Evolutionary conservation across 2,797 vertebrate genomes (phyloP), one percentile per base, ranked within the genome.

Genomic region (Gallinago nigripennis): DNA sequence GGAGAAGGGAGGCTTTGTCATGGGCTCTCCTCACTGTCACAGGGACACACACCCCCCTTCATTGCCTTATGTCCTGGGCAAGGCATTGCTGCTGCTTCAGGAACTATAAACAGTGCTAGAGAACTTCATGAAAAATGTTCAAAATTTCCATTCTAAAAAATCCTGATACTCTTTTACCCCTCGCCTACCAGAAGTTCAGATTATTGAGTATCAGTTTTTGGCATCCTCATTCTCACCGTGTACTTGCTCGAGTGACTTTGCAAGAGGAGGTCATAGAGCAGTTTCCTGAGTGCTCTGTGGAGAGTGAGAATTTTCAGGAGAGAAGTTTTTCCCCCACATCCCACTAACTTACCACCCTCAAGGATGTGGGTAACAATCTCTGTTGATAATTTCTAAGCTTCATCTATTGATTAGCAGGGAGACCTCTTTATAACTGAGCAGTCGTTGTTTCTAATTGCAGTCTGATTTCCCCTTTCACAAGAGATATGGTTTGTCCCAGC

Each of bases 141-240:
- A 75, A 33, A 58, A 60, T 86, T 16, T 61, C 16, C 3, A 3
- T 83, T 70, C 11, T 78, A 14, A 83, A 86, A 86, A n/a, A 35
- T 53, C 4, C 6, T 8, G 2, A 28, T 37, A n/a, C 10, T 86
- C 31, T 51, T 15, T 11, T 71, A 17, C 21, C 57, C 6, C 7
- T 54, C 14, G 18, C 19, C 25, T 82, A 25, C 1, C 0, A 0
- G 70, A 66, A 23, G 3, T 37, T 87, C 39, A 66, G 12, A 17
- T 60, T 82, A 46, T 11, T 70, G 18, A 63, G 5, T 69, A 9
- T 27, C 50, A 23, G 4, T 31, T 86, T 43, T 53, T 73, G 18
- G 5, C 28, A 11, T 81, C 24, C 5, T 72, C 10, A 0, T 81
- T 88, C 45, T 69, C 10, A 4, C 53, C 35, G 50, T n/a, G 5